These are phyloP conservation scores for Drosophila aff. DNA, from an alignment of 1,140 invertebrate species.

Conservation along the genomic window DNA sequence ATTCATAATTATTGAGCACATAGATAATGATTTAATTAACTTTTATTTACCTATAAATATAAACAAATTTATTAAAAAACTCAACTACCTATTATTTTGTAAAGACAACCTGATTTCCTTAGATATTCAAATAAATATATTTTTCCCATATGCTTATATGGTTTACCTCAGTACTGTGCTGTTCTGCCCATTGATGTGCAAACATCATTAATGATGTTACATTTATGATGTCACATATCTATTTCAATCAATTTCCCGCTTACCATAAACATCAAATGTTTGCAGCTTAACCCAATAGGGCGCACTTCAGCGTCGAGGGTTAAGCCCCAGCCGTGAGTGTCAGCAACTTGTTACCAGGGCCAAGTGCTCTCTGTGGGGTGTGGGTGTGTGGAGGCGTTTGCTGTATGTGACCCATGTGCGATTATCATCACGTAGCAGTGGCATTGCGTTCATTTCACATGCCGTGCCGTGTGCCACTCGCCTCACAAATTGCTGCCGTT, in stretches of 20 bases:
- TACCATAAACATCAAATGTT: conserved; percentile 44
- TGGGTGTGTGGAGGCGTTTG: background rate
- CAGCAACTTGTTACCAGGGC: conserved; percentile 45
- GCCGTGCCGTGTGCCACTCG: conserved; percentile 48
- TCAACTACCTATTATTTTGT: background rate
- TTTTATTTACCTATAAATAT: background rate
- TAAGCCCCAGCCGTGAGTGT: conserved; percentile 42
- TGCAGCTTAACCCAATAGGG: conserved; percentile 43
- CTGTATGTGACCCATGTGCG: conserved; percentile 49
- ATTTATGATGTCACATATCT: background rate
- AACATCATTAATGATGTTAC: background rate
- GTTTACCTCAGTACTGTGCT: too few relatives aligned
- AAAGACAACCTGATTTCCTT: background rate
- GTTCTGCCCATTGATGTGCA: background rate
- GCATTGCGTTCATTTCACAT: conserved; percentile 58
- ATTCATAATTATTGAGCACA: too few relatives aligned
- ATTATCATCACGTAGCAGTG: conserved; percentile 65
- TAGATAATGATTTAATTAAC: too few relatives aligned
- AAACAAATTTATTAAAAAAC: background rate
- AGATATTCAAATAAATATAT: background rate
- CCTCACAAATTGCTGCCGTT: conserved; percentile 35
- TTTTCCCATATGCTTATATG: background rate
- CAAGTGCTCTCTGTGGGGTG: conserved; percentile 15
- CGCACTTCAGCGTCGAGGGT: conserved; percentile 37
- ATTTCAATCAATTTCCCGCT: conserved; percentile 8